phyloP scores from a whole-genome alignment of 2,888 invertebrate species.

The Lycophotia porphyrea region DNA sequence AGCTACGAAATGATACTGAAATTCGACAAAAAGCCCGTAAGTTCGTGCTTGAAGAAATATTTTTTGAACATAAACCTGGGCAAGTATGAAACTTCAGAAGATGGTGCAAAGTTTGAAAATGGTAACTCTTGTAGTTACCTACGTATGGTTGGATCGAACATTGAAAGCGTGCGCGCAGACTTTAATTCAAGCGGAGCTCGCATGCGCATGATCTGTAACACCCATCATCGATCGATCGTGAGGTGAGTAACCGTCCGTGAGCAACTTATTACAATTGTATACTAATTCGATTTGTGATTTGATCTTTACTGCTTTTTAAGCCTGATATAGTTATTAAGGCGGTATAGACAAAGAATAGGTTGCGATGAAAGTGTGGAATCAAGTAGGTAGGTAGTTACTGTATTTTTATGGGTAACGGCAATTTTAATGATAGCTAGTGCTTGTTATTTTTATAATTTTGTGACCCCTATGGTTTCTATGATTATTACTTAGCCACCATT shows the following conservation, averaged over 20 bases:
- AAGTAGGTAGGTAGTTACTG: neutral
- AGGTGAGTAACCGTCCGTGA: conserved; percentile 63
- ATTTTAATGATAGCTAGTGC: conserved; percentile 36
- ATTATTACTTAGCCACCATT: neutral
- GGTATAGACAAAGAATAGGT: conserved; percentile 11
- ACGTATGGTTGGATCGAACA: conserved; percentile 63
- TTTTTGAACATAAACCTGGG: neutral
- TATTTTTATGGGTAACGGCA: conserved; percentile 21
- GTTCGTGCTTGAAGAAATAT: too few species aligned
- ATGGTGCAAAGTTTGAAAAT: neutral
- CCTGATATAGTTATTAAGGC: conserved; percentile 58
- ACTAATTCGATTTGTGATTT: conserved; percentile 58
- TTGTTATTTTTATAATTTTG: conserved; percentile 7
- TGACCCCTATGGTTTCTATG: conserved; percentile 32
- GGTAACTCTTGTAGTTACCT: conserved; percentile 53
- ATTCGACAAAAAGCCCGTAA: too few species aligned
- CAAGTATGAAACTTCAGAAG: neutral
- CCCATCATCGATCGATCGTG: conserved; percentile 52
- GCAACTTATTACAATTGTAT: conserved; percentile 66
- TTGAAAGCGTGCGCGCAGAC: conserved; percentile 66
- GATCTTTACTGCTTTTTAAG: conserved; percentile 47
- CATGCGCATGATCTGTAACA: conserved; percentile 67
- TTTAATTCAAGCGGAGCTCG: conserved; percentile 62
- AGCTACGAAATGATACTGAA: too few species aligned
- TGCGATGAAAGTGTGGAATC: neutral